Conservation (phyloP, 2,888 invertebrate genomes). For the Heliconius aoede region DNA sequence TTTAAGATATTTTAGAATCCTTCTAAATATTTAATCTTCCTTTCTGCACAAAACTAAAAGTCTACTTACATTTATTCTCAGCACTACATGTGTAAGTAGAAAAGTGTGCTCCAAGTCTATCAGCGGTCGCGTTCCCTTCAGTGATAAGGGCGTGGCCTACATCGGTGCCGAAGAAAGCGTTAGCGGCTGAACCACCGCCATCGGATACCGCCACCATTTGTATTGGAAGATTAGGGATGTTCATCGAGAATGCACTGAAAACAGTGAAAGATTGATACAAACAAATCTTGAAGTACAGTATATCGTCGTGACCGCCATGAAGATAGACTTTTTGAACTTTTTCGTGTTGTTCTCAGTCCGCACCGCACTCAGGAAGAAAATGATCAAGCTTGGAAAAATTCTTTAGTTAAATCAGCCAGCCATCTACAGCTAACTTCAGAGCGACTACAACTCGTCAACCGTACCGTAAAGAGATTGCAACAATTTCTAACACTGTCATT, state of each 20-base stretch:
- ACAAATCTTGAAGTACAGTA: background rate
- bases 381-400: no score
- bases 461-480: background rate
- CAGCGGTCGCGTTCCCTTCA: constrained; percentile 96
- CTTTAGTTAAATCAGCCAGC: no score
- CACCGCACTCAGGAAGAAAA: background rate
- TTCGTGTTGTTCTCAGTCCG: background rate
- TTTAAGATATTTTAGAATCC: background rate
- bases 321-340: background rate
- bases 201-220: constrained; percentile 97
- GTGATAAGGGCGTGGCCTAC: constrained; percentile 95
- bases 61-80: constrained; percentile 90
- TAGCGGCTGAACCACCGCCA: constrained; percentile 89
- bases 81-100: constrained; percentile 94
- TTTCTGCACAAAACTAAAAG: background rate
- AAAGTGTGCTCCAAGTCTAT: constrained; percentile 94
- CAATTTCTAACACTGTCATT: no score
- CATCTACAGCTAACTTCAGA: background rate
- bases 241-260: constrained; percentile 93
- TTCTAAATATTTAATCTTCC: no score
- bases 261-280: background rate
- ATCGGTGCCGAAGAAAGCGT: constrained; percentile 95
- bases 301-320: background rate
- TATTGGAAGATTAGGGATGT: constrained; percentile 95
- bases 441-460: background rate